phyloP scores from a whole-genome alignment of 2,888 invertebrate genomes.

The Dione juno region DNA sequence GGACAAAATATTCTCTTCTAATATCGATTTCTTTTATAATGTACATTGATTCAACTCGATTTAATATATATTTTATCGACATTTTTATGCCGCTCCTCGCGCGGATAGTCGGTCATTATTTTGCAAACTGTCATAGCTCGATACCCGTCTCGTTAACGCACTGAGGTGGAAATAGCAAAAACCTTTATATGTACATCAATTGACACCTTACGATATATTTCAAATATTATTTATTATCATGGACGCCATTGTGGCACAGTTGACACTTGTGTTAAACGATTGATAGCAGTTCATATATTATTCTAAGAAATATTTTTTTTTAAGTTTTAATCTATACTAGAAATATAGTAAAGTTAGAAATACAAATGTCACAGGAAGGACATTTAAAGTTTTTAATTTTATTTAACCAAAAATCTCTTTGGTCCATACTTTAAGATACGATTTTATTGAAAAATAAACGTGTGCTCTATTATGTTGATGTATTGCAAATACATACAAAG shows the following conservation, averaged over 20 bases:
- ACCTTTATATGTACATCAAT: constrained; percentile 8
- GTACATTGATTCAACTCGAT: not conserved
- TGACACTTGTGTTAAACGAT: too few species aligned
- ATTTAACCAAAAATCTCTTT: too few species aligned
- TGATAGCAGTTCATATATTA: too few species aligned
- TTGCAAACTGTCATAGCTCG: constrained; percentile 20
- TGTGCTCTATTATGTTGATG: too few species aligned
- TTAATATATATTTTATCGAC: not conserved
- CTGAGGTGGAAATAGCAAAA: constrained; percentile 9
- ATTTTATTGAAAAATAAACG: too few species aligned
- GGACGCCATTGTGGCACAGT: not conserved
- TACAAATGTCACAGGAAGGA: too few species aligned
- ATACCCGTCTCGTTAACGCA: constrained; percentile 21
- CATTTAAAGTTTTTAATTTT: too few species aligned
- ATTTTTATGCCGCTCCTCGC: constrained; percentile 1
- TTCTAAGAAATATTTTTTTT: too few species aligned
- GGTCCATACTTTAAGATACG: too few species aligned
- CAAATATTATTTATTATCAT: constrained; percentile 2
- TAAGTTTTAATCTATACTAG: too few species aligned
- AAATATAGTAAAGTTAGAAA: too few species aligned
- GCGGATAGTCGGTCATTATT: constrained; percentile 17
- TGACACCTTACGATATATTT: constrained; percentile 3
- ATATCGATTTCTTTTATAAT: not conserved
- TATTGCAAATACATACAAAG: too few species aligned
- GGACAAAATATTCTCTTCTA: not conserved